Evolutionary conservation across 2,113 vertebrate genomes (phyloP), one percentile per base, ranked within the genome.

Genomic region (Neofelis nebulosa): DNA sequence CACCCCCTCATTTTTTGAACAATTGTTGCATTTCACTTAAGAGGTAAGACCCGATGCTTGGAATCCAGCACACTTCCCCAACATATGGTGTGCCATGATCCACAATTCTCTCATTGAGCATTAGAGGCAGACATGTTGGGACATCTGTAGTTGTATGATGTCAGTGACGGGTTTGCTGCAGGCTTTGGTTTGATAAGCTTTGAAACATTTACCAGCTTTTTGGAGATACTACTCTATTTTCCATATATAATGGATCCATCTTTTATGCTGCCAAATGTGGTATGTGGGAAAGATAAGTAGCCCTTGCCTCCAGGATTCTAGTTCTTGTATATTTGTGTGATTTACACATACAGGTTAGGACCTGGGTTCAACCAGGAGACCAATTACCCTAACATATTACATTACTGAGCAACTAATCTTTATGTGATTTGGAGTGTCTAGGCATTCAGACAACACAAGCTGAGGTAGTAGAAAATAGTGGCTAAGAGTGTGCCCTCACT

Each of bases 141-240:
- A 85, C 94, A 83, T 66, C 76, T 52, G 33, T 33, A 45, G 21
- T 5, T 27, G 29, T 27, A 33, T 87, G 55, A 68, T 63, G 52
- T 87, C 73, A 81, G 82, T 92, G 55, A 93, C n/a, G 7, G 2
- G 7, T 92, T 87, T 91, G 66, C 45, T 31, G 19, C 91, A 87
- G 78, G 95, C 6, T 91, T 89, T 71, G 84, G 33, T 76, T 87
- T 93, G 83, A 84, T 50, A 82, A 19, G 27, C 29, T 93, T 94
- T 61, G 79, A 96, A 95, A 93, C 16, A 50, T 89, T 97, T 89
- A 41, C 94, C 82, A 95, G 41, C 21, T 38, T 84, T 95, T 86
- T 69, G 66, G 63, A 89, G 31, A 69, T 38, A 50, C 16, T 66
- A 15, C 38, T 95, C 14, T 92, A 82, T 92, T 95, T 95, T 95